Evolutionary conservation across 2,113 vertebrate genomes (phyloP), one percentile per base, ranked within the genome.

Genomic region (Phyllostomus discolor): DNA sequence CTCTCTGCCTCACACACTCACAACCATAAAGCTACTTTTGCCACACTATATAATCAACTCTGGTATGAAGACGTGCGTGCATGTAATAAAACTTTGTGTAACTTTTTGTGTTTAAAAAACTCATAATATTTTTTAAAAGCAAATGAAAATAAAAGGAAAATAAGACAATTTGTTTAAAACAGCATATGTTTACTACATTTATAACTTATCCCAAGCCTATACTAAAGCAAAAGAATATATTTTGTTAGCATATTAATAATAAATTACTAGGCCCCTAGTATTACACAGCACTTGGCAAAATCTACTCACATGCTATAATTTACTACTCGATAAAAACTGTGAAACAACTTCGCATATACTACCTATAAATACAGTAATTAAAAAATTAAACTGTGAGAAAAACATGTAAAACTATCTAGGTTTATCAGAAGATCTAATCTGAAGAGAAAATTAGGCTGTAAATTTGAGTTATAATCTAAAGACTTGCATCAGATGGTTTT

Each of bases 91-190:
- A 87, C 3, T 26, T 35, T 73, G n/a, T 46, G 31, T 31, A 90
- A 20, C 12, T 46, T 72, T 82, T 91, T 86, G 78, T 59, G 62
- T 70, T 73, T n/a, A 12, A 62, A 82, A 88, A 94, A n/a, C 4
- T 79, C 19, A 69, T 48, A 94, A 43, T 43, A 57, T 7, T 33
- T 91, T 97, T 93, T 79, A 82, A 70, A 83, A 91, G 28, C 38
- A 33, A 67, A 66, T 66, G 33, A 83, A 22, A 64, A 43, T 38
- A 57, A 95, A 79, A 81, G 41, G 70, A 91, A 80, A 87, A 31
- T 6, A 64, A 64, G 28, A 73, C 8, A 54, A 81, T 72, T 26
- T 59, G n/a, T 67, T 82, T 83, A 43, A 78, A 70, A 69, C 33
- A 66, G 80, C 11, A 89, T 62, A 62, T 50, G 4, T 31, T 57